These are phyloP conservation scores for Coregonus sp. DNA, from an alignment of 2,797 vertebrate species.

Conservation along the genomic window DNA sequence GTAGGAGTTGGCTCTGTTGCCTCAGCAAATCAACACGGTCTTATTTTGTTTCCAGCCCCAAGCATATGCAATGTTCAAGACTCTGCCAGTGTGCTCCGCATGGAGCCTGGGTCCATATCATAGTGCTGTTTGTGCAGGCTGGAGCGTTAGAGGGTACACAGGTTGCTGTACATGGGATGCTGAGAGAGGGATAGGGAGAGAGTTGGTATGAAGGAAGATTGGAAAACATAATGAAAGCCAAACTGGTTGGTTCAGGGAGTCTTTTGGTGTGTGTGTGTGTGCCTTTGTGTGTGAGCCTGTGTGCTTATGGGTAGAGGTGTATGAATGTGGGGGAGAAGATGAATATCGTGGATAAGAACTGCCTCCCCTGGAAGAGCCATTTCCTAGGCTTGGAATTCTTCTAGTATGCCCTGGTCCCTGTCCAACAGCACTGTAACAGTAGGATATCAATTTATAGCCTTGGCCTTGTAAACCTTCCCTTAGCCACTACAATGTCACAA, in stretches of 20 bases:
- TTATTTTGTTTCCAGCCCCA: slow-evolving; percentile 51
- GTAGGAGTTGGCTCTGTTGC: slow-evolving; percentile 36
- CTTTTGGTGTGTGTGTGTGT: background rate
- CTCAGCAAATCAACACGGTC: slow-evolving; percentile 43
- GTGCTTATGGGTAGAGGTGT: slow-evolving; percentile 41
- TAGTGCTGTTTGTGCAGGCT: slow-evolving; percentile 66
- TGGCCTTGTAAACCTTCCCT: slow-evolving; percentile 68
- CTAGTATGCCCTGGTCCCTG: slow-evolving; percentile 58
- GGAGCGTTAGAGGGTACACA: slow-evolving; percentile 53
- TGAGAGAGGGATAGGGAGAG: slow-evolving; percentile 28
- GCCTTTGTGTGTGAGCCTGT: slow-evolving; percentile 13
- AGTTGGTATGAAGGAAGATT: slow-evolving; percentile 54
- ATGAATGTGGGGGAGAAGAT: background rate
- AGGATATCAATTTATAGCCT: slow-evolving; percentile 70
- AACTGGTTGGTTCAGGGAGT: slow-evolving; percentile 17
- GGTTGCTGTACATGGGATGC: slow-evolving; percentile 10
- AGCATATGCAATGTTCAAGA: slow-evolving; percentile 57
- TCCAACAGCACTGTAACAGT: slow-evolving; percentile 70
- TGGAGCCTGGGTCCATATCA: slow-evolving; percentile 63
- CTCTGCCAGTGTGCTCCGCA: slow-evolving; percentile 64
- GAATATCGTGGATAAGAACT: background rate
- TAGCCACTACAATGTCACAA: slow-evolving; percentile 31
- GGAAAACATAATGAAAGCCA: slow-evolving; percentile 47
- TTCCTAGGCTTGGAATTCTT: slow-evolving; percentile 41
- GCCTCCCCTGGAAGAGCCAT: background rate